Conservation (phyloP, 2,113 vertebrate genomes). For the Planiliza haematocheilus region DNA sequence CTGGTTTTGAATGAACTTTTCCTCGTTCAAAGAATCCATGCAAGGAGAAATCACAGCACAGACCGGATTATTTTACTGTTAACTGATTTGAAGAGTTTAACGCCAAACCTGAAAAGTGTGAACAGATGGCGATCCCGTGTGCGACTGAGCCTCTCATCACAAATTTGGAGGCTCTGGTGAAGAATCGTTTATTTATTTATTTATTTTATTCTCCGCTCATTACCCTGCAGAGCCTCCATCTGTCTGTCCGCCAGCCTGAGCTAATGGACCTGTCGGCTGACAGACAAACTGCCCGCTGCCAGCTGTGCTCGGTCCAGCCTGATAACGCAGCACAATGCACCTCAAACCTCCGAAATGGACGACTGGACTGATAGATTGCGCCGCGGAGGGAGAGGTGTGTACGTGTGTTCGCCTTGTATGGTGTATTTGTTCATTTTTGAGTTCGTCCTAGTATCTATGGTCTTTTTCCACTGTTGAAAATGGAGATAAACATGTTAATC, state of each 20-base stretch:
- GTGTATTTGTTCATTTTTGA: conserved; percentile 67
- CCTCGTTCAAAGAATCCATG: too few relatives aligned
- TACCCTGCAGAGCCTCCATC: conserved; percentile 72
- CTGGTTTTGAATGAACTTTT: neutral
- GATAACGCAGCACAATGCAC: conserved; percentile 48
- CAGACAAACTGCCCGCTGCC: conserved; percentile 69
- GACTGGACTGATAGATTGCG: conserved; percentile 17
- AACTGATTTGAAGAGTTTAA: conserved; percentile 47
- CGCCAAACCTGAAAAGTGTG: conserved; percentile 49
- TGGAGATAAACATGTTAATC: conserved; percentile 62
- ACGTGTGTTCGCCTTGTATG: conserved; percentile 41
- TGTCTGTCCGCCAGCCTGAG: conserved; percentile 59
- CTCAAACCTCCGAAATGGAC: conserved; percentile 35
- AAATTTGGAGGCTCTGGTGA: conserved; percentile 37
- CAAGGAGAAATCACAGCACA: conserved; percentile 1
- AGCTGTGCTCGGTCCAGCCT: conserved; percentile 66
- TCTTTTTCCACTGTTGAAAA: conserved; percentile 75
- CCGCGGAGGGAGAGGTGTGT: conserved; percentile 26
- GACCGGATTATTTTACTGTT: conserved; percentile 20
- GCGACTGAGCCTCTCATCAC: conserved; percentile 40
- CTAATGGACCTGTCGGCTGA: conserved; percentile 72
- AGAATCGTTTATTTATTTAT: too few relatives aligned
- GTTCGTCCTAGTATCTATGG: conserved; percentile 51
- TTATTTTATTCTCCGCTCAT: conserved; percentile 63
- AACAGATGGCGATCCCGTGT: conserved; percentile 61